These are phyloP conservation scores for Microcebus tavaratra DNA, from an alignment of 2,113 vertebrate species.

Conservation along the genomic window DNA sequence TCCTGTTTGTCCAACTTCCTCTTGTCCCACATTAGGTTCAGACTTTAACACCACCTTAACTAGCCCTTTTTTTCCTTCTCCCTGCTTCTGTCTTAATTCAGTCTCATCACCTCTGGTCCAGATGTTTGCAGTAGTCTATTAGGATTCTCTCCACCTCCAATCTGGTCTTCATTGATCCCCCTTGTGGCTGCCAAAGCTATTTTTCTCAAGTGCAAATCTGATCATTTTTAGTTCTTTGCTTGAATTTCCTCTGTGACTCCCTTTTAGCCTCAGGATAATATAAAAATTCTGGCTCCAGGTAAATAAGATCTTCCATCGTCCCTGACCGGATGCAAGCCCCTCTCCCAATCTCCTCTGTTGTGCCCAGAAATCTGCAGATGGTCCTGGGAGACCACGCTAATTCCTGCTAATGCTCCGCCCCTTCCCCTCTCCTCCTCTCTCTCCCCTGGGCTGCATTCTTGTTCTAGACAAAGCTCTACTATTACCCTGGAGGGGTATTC, in stretches of 20 bases:
- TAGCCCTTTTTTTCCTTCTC: not conserved
- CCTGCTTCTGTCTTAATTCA: not conserved
- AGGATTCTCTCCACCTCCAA: not conserved
- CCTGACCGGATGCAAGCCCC: not conserved
- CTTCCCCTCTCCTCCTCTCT: not conserved
- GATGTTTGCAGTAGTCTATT: not conserved
- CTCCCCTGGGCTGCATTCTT: not conserved
- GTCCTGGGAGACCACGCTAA: not conserved
- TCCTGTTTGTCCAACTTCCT: not conserved
- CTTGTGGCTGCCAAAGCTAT: not conserved
- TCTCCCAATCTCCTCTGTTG: not conserved
- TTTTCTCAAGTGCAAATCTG: conserved; percentile 46
- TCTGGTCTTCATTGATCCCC: conserved; percentile 1
- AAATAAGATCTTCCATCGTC: not conserved
- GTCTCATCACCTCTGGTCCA: not conserved
- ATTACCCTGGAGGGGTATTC: not conserved
- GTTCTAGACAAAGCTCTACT: not conserved
- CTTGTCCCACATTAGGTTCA: not conserved
- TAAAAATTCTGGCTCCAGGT: not conserved
- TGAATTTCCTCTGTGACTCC: conserved; percentile 34
- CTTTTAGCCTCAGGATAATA: not conserved
- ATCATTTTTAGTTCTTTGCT: not conserved
- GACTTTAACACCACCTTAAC: not conserved
- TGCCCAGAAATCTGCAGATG: not conserved
- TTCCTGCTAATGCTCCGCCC: not conserved